phyloP scores from a whole-genome alignment of 1,140 invertebrate species.

The Nephila pilipes region DNA sequence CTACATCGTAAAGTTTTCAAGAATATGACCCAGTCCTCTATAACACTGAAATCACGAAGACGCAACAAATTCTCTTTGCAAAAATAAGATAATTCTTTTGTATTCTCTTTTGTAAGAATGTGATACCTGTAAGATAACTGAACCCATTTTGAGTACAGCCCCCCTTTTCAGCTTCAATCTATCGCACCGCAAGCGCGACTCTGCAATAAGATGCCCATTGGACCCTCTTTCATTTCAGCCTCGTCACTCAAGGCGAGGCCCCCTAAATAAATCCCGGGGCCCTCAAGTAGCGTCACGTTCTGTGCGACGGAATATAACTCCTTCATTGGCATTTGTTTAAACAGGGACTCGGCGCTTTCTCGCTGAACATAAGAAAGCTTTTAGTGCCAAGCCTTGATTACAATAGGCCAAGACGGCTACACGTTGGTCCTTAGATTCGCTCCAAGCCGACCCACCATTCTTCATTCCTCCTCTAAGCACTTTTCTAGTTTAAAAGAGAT shows the following conservation, averaged over 20 bases:
- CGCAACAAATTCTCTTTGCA: too few species aligned
- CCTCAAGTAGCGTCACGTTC: constrained; percentile 56
- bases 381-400: constrained; percentile 73
- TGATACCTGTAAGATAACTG: not conserved
- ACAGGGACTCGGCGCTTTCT: constrained; percentile 71
- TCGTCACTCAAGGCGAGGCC: constrained; percentile 48
- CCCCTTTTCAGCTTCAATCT: constrained; percentile 7
- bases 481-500: constrained; percentile 60
- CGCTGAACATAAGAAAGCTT: constrained; percentile 76
- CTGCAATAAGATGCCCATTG: constrained; percentile 61
- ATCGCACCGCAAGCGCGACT: constrained; percentile 40
- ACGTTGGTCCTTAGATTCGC: constrained; percentile 64
- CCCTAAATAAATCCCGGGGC: constrained; percentile 66
- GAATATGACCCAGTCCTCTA: too few species aligned
- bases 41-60: too few species aligned
- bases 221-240: constrained; percentile 63
- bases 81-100: too few species aligned
- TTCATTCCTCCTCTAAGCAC: constrained; percentile 55
- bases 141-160: not conserved
- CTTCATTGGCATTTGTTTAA: constrained; percentile 77
- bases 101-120: too few species aligned
- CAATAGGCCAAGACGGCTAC: constrained; percentile 74
- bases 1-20: too few species aligned
- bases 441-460: constrained; percentile 52
- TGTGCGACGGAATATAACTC: constrained; percentile 65